Evolutionary conservation across 2,888 invertebrate genomes (phyloP), one percentile per base, ranked within the genome.

Genomic region (Xanthia icteritia): DNA sequence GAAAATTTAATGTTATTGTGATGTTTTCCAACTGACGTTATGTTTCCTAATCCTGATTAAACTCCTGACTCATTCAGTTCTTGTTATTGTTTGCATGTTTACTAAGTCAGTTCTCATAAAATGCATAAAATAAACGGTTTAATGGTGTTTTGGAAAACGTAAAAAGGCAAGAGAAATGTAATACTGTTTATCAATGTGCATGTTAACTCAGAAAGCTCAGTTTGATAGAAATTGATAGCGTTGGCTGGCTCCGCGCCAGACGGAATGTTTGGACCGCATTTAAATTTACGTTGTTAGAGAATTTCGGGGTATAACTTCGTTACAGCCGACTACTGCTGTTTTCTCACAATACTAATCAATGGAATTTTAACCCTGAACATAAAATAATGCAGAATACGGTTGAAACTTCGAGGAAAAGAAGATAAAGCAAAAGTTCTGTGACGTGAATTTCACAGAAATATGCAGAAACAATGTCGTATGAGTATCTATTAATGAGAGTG

Each of bases 201-300:
- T 81, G 76, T 76, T 64, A 91, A 90, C 90, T 89, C 88, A 91
- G 89, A 92, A 94, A 92, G 92, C 90, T 91, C 88, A 88, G 90
- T 93, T 94, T 93, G 91, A 94, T 91, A 93, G 94, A 93, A 94
- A 95, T 93, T 94, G 92, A 94, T 95, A 93, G 93, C 85, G 89
- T 86, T 86, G 71, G 79, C 91, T 96, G 96, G 96, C 94, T 76
- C 42, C 1, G 63, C 73, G 95, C 96, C 96, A 96, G 89, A 84
- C 71, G 78, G 89, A 91, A 93, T 94, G 92, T 94, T 94, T 93
- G 92, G 89, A 90, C 89, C 92, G 91, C 91, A 93, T 95, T 95
- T 95, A 95, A 94, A 95, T 94, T 94, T 92, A 93, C 92, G 92
- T 90, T 92, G 89, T 91, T 85, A 81, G 88, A 91, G 92, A 92